phyloP scores from a whole-genome alignment of 2,113 vertebrate genomes.

The Phyllostomus discolor region DNA sequence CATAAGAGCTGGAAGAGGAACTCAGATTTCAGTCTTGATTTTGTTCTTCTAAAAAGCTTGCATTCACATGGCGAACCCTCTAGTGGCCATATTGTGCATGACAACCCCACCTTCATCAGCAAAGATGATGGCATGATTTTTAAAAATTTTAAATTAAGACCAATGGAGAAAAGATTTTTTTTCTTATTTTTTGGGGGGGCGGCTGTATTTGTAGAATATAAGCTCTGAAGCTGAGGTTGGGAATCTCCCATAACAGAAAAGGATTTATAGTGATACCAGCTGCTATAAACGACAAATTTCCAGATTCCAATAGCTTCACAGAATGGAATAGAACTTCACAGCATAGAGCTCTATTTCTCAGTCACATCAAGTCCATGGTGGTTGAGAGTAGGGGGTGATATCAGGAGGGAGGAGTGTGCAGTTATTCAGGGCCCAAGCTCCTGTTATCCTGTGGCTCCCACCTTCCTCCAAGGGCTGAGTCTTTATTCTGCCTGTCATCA shows the following conservation, averaged over 20 bases:
- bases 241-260: neutral
- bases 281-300: neutral
- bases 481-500: neutral
- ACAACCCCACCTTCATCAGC: neutral
- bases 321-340: neutral
- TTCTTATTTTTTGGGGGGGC: neutral
- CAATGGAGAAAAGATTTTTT: neutral
- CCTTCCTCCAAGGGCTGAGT: neutral
- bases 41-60: neutral
- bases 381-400: neutral
- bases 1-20: neutral
- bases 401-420: neutral
- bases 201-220: neutral
- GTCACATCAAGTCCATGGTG: neutral
- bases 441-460: neutral
- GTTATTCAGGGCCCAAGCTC: neutral
- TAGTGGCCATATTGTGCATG: neutral
- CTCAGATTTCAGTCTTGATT: neutral
- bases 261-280: neutral
- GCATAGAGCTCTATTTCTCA: neutral
- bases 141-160: conserved; percentile 5
- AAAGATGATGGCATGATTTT: neutral
- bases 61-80: neutral
- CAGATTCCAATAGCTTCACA: neutral
- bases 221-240: neutral